Evolutionary conservation across 2,888 invertebrate species (phyloP), one percentile per base, ranked within the genome.

Genomic region (Philaethria dido): DNA sequence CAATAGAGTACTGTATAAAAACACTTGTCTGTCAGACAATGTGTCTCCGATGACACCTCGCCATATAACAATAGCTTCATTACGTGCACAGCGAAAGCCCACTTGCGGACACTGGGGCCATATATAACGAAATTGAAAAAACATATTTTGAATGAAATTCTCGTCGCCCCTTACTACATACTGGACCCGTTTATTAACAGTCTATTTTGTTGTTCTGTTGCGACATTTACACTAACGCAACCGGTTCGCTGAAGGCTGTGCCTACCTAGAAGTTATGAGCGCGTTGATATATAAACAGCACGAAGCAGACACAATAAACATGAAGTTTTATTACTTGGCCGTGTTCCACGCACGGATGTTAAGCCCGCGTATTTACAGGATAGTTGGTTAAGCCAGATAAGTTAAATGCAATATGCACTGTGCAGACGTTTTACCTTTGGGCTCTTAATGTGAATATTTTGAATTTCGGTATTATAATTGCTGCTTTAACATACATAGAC

Each of bases 281-380:
- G 72, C 72, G 75, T 73, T 69, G 70, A 72, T 77, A 80, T 82
- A 82, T 86, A 85, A 85, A 85, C 82, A 83, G 84, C 81, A 80
- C 81, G 81, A 80, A 83, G 85, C 85, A 80, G 86, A 86, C 84
- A 86, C 80, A 88, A 87, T 86, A 88, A 90, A 91, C 92, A 90
- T 88, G 84, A 87, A 87, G 87, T 89, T 91, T 92, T 91, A 92
- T 91, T 88, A 89, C 87, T 92, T 92, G 92, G 92, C 92, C 85
- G 81, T 85, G 88, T 89, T 92, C 92, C 92, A 92, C 88, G 87
- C 87, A 84, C 80, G 85, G 82, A 82, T 84, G 86, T 88, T 87
- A 87, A 89, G 85, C 86, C 86, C 82, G 81, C 80, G 85, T 87
- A 84, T 88, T 87, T 86, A 85, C 86, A 83, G 78, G 80, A 81